Evolutionary conservation across 2,113 vertebrate species (phyloP).

Genomic region (Halcyon senegalensis): DNA sequence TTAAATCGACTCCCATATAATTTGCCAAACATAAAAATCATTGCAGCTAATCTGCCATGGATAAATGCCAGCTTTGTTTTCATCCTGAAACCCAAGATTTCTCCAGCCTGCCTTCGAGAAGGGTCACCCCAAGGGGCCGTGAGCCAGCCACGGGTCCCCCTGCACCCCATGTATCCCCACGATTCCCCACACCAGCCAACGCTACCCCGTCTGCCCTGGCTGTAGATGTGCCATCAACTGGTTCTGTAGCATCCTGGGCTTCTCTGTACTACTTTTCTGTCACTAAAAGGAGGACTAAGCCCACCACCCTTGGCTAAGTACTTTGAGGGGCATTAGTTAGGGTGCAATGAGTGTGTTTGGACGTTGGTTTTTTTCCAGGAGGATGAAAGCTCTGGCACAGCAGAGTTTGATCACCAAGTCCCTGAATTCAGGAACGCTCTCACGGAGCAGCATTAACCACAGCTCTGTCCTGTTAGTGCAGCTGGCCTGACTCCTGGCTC

Average conservation of each 20-base stretch:
- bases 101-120: not conserved
- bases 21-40: not conserved
- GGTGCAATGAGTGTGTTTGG: not conserved
- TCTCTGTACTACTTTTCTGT: not conserved
- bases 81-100: not conserved
- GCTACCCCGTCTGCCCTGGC: accelerated
- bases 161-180: accelerated
- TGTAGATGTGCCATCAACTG: not conserved
- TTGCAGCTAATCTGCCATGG: not conserved
- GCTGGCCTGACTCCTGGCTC: not conserved
- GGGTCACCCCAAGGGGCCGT: accelerated
- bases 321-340: not conserved
- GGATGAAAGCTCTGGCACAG: not conserved
- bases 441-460: not conserved
- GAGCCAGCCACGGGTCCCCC: not conserved
- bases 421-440: not conserved
- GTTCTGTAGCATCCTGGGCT: not conserved
- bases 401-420: not conserved
- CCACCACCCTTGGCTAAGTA: not conserved
- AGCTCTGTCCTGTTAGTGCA: not conserved
- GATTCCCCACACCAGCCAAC: not conserved
- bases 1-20: not conserved
- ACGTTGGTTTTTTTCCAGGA: not conserved
- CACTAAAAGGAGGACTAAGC: not conserved
- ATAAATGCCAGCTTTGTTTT: not conserved